These are phyloP conservation scores for Andinoacara biseriatus DNA, from an alignment of 2,113 vertebrate genomes.

Conservation along the genomic window DNA sequence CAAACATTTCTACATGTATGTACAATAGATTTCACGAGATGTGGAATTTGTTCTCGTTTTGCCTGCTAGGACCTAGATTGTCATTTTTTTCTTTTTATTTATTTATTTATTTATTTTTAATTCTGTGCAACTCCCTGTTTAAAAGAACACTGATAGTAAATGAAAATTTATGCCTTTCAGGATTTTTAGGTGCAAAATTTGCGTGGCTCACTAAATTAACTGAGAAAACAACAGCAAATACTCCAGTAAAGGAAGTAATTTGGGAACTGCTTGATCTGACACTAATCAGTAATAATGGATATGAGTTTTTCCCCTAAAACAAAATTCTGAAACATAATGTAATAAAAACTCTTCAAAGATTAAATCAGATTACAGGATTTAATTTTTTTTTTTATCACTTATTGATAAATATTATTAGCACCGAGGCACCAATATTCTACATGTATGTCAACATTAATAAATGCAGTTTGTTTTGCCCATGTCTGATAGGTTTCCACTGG, in stretches of 20 bases:
- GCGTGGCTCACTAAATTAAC: neutral
- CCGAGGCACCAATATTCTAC: neutral
- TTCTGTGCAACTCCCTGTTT: neutral
- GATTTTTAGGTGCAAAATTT: neutral
- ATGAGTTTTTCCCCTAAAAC: neutral
- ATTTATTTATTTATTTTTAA: neutral
- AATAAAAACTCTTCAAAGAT: neutral
- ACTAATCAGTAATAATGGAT: neutral
- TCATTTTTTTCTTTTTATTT: neutral
- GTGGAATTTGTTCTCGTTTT: neutral
- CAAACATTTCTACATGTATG: neutral
- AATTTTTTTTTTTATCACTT: neutral
- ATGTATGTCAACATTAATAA: neutral
- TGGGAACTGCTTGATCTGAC: neutral
- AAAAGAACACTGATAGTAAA: neutral
- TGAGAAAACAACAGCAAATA: neutral
- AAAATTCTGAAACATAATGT: too few relatives aligned
- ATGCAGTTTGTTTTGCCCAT: neutral
- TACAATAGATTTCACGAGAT: neutral
- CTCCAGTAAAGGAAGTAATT: neutral
- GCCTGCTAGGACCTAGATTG: neutral
- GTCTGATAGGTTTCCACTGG: neutral
- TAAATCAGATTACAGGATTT: neutral
- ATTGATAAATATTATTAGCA: neutral
- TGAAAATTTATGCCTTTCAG: neutral